Evolutionary conservation across 2,797 vertebrate genomes (phyloP).

Genomic region (Cephalopachus bancanus): DNA sequence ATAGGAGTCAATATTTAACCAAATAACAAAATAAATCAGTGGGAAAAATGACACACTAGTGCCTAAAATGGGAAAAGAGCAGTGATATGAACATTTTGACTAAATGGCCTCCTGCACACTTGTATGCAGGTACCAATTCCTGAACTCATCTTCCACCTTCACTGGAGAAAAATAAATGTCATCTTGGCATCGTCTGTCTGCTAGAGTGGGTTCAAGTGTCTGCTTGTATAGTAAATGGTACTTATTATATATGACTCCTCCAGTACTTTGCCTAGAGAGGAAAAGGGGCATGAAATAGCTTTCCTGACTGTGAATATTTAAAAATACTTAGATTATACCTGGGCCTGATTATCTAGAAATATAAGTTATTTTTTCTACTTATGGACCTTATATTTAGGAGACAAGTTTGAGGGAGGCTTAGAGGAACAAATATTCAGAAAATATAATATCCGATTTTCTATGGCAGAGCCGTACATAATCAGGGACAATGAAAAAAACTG

Average conservation of each 20-base stretch:
- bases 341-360: conserved; percentile 22
- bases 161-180: conserved; percentile 46
- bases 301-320: conserved; percentile 46
- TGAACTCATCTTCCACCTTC: conserved; percentile 45
- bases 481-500: conserved; percentile 73
- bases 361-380: conserved; percentile 30
- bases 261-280: neutral
- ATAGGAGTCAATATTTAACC: neutral
- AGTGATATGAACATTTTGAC: neutral
- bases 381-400: conserved; percentile 33
- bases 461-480: conserved; percentile 60
- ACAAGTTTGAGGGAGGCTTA: conserved; percentile 3
- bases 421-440: conserved; percentile 50
- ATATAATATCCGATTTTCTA: conserved; percentile 55
- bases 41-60: neutral
- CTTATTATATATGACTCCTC: neutral
- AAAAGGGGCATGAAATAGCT: conserved; percentile 2
- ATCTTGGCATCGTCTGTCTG: neutral
- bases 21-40: conserved; percentile 51
- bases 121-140: neutral
- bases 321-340: conserved; percentile 51
- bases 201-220: conserved; percentile 14
- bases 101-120: neutral
- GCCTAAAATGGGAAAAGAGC: neutral
- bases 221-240: conserved; percentile 37